These are phyloP conservation scores for Adelognathus sp. DNA, from an alignment of 2,888 invertebrate species.

Conservation along the genomic window DNA sequence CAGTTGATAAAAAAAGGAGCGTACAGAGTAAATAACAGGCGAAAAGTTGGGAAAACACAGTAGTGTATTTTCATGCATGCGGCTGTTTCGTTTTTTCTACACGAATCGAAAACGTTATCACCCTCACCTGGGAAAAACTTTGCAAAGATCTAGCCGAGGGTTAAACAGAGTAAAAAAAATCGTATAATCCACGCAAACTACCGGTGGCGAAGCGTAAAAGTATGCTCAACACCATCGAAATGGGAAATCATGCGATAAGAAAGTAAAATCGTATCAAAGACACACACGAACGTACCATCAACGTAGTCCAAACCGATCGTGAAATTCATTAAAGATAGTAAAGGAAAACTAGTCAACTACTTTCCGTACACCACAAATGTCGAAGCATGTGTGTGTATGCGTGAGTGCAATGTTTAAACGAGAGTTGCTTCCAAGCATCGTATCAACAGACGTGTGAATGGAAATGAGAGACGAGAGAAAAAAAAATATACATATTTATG, in stretches of 20 bases:
- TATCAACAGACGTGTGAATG: constrained; percentile 35
- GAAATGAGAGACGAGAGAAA: constrained; percentile 8
- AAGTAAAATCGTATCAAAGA: not conserved
- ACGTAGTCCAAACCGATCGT: not conserved
- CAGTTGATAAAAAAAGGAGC: constrained; percentile 13
- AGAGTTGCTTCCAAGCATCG: constrained; percentile 4
- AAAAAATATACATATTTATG: constrained; percentile 44
- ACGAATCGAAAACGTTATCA: not conserved
- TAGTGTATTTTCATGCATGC: constrained; percentile 29
- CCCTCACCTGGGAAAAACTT: not conserved
- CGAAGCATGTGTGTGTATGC: constrained; percentile 17
- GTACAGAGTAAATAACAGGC: constrained; percentile 4
- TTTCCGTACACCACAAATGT: constrained; percentile 24
- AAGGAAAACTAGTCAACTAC: not conserved
- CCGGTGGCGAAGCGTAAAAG: not conserved
- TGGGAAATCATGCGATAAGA: constrained; percentile 13
- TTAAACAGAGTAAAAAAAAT: not conserved
- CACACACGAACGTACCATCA: constrained; percentile 32
- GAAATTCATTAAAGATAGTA: not conserved
- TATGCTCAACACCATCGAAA: not conserved
- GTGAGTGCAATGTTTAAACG: not conserved
- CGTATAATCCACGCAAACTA: not conserved
- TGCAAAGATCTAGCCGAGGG: not conserved
- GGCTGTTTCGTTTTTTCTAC: not conserved
- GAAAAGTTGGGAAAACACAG: constrained; percentile 11